Evolutionary conservation across 2,888 invertebrate genomes (phyloP).

Genomic region (Neria commutata): DNA sequence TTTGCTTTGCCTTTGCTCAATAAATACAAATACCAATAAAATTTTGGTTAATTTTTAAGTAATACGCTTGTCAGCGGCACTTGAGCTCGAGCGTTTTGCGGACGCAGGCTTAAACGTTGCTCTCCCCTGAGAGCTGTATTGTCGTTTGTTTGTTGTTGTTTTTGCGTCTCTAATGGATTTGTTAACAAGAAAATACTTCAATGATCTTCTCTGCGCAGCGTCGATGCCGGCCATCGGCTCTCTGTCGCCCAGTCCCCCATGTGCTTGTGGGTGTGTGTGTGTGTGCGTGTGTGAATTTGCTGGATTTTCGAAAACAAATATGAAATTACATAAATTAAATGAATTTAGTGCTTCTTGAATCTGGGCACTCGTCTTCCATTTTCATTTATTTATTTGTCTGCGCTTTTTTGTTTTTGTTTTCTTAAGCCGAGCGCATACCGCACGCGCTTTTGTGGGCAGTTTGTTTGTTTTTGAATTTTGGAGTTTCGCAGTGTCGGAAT

Average conservation of each 20-base stretch:
- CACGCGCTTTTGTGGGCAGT: not conserved
- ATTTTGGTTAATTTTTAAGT: constrained; percentile 57
- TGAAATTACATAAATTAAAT: constrained; percentile 53
- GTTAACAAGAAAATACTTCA: constrained; percentile 3
- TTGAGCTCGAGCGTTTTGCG: too few species aligned
- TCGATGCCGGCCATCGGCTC: too few species aligned
- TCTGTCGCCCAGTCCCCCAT: not conserved
- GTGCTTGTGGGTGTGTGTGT: not conserved
- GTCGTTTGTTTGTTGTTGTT: not conserved
- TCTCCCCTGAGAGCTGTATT: not conserved
- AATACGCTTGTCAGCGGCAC: constrained; percentile 36
- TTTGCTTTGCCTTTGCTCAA: constrained; percentile 52
- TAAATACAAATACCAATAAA: constrained; percentile 61
- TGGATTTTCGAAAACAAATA: constrained; percentile 19
- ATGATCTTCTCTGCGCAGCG: too few species aligned
- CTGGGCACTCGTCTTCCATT: not conserved
- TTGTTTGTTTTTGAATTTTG: not conserved
- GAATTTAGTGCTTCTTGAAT: constrained; percentile 36
- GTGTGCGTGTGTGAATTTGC: constrained; percentile 12
- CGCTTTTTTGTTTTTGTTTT: too few species aligned
- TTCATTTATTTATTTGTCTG: not conserved
- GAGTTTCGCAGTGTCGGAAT: too few species aligned
- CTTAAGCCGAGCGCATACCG: not conserved
- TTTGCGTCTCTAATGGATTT: not conserved
- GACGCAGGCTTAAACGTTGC: too few species aligned